These are phyloP conservation scores for Syncerus caffer DNA, from an alignment of 2,797 vertebrate species.

Conservation along the genomic window DNA sequence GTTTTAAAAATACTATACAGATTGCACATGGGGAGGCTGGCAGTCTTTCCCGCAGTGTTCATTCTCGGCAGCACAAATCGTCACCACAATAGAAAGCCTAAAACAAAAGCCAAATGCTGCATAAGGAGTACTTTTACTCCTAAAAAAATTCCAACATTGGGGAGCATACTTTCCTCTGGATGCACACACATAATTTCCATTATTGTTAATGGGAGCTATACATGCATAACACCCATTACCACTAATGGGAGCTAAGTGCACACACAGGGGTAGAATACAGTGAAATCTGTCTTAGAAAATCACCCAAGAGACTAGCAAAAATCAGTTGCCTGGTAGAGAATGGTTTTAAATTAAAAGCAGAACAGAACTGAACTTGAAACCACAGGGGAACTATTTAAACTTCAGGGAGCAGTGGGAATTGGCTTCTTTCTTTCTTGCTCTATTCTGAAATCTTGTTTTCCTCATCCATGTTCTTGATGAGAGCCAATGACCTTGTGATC, in stretches of 20 bases:
- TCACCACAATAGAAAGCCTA: conserved; percentile 39
- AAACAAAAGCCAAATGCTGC: conserved; percentile 62
- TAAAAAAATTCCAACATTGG: conserved; percentile 30
- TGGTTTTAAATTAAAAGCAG: conserved; percentile 77
- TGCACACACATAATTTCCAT: conserved; percentile 69
- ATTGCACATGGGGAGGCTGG: conserved; percentile 21
- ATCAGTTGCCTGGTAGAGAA: conserved; percentile 68
- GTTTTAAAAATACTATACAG: conserved; percentile 17
- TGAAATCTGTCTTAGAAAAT: conserved; percentile 74
- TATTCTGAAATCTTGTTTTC: not conserved
- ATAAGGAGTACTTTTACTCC: conserved; percentile 39
- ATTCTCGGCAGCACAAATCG: conserved; percentile 32
- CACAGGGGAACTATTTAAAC: conserved; percentile 70
- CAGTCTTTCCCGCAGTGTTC: conserved; percentile 30
- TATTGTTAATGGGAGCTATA: conserved; percentile 72
- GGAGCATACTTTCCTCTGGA: conserved; percentile 47
- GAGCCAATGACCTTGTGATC: conserved; percentile 59
- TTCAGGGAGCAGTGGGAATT: conserved; percentile 48
- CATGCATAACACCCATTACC: conserved; percentile 70
- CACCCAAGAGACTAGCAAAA: conserved; percentile 75
- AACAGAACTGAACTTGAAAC: conserved; percentile 69
- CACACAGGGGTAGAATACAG: conserved; percentile 60
- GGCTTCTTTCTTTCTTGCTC: conserved; percentile 8
- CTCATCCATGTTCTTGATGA: conserved; percentile 32
- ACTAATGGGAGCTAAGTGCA: conserved; percentile 73